Evolutionary conservation across 2,113 vertebrate genomes (phyloP).

Genomic region (Clarias macrocephalus): DNA sequence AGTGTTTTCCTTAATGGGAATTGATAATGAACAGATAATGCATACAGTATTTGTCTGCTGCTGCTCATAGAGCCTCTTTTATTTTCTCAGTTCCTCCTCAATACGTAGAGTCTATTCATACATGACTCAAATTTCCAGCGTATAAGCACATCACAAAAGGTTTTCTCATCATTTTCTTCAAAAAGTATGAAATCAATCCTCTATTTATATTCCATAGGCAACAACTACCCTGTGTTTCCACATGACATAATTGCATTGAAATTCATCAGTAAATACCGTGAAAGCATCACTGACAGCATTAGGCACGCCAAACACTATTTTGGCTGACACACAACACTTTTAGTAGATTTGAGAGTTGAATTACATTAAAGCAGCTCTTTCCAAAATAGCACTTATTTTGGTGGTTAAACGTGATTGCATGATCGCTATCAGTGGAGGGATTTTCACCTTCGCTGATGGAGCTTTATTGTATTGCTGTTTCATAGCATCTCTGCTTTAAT

Average conservation of each 20-base stretch:
- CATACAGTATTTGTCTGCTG: background rate
- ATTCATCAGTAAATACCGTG: background rate
- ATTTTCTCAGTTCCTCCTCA: background rate
- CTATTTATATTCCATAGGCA: conserved; percentile 11
- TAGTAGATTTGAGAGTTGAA: background rate
- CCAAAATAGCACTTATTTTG: background rate
- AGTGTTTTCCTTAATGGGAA: background rate
- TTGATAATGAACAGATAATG: background rate
- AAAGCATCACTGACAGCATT: conserved; percentile 5
- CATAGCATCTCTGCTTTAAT: background rate
- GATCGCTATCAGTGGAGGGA: background rate
- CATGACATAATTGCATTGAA: background rate
- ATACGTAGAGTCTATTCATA: conserved; percentile 1
- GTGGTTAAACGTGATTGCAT: background rate
- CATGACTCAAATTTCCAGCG: background rate
- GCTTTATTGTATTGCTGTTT: background rate
- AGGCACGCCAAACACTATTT: background rate
- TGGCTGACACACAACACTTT: background rate
- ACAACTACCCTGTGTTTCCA: background rate
- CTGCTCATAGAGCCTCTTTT: background rate
- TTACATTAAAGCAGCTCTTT: background rate
- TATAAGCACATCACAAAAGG: background rate
- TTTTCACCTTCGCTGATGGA: background rate
- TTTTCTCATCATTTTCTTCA: conserved; percentile 1
- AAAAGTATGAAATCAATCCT: conserved; percentile 1